Evolutionary conservation across 1,140 invertebrate species (phyloP).

Genomic region (Globodera rostochiensis): DNA sequence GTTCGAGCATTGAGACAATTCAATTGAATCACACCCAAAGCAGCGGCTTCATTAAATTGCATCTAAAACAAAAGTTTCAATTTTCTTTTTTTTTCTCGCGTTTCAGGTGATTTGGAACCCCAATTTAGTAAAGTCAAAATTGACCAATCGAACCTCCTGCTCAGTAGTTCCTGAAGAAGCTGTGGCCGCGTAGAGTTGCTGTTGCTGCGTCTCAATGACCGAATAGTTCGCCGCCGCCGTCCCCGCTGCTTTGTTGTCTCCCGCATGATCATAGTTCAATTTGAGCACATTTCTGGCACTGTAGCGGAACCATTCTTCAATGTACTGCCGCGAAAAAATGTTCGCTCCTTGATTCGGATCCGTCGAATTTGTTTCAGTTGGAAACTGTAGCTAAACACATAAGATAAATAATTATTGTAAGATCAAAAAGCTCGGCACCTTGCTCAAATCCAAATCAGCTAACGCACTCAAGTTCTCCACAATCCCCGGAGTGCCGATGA

Average conservation of each 20-base stretch:
- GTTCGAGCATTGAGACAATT: slow-evolving; percentile 48
- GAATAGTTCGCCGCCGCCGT: slow-evolving; percentile 15
- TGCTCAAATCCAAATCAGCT: slow-evolving; percentile 28
- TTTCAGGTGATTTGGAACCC: no score
- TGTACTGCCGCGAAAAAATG: slow-evolving; percentile 42
- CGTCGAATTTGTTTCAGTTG: slow-evolving; percentile 13
- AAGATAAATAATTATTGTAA: background rate
- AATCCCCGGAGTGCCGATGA: slow-evolving; percentile 16
- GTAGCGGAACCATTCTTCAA: slow-evolving; percentile 45
- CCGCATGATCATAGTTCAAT: slow-evolving; percentile 27
- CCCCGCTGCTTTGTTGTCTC: slow-evolving; percentile 21
- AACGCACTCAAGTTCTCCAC: slow-evolving; percentile 24
- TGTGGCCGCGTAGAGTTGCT: background rate
- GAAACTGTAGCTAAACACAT: slow-evolving; percentile 11
- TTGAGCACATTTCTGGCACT: slow-evolving; percentile 37
- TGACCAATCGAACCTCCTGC: background rate
- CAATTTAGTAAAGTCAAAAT: background rate
- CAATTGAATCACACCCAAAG: slow-evolving; percentile 40
- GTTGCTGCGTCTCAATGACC: background rate
- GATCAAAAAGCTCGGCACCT: background rate
- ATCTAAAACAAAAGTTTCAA: background rate
- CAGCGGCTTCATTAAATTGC: slow-evolving; percentile 27
- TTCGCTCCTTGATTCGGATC: slow-evolving; percentile 9
- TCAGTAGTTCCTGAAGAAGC: background rate
- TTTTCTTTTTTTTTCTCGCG: background rate